Conservation (phyloP, 2,113 vertebrate genomes). For the Isurus oxyrinchus region DNA sequence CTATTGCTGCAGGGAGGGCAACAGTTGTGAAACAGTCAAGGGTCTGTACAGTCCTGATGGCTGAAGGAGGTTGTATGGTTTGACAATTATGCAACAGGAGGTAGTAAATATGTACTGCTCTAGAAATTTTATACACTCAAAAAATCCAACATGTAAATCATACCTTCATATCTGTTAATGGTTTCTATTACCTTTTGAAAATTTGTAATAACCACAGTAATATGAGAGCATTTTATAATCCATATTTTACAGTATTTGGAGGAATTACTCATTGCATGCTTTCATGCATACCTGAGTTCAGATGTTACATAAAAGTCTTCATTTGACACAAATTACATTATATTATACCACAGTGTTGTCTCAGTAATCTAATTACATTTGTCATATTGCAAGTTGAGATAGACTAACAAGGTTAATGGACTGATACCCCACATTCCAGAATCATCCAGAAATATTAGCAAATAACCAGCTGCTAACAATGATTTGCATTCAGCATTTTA, state of each 20-base stretch:
- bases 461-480: background rate
- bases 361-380: constrained; percentile 8
- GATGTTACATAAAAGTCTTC: background rate
- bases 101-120: background rate
- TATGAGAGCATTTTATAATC: background rate
- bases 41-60: background rate
- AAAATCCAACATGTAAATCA: background rate
- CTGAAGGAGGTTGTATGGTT: background rate
- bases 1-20: background rate
- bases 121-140: background rate
- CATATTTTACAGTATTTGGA: background rate
- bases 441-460: background rate
- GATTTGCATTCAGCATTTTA: background rate
- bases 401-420: background rate
- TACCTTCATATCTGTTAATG: background rate
- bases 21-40: background rate
- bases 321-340: background rate
- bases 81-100: background rate
- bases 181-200: background rate
- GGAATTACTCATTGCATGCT: constrained; percentile 8
- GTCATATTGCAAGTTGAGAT: constrained; percentile 15
- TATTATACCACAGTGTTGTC: background rate
- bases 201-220: background rate
- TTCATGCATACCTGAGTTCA: background rate
- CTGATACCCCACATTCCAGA: background rate